These are phyloP conservation scores for Melanostigma gelatinosum DNA, from an alignment of 2,113 vertebrate genomes.

Conservation along the genomic window DNA sequence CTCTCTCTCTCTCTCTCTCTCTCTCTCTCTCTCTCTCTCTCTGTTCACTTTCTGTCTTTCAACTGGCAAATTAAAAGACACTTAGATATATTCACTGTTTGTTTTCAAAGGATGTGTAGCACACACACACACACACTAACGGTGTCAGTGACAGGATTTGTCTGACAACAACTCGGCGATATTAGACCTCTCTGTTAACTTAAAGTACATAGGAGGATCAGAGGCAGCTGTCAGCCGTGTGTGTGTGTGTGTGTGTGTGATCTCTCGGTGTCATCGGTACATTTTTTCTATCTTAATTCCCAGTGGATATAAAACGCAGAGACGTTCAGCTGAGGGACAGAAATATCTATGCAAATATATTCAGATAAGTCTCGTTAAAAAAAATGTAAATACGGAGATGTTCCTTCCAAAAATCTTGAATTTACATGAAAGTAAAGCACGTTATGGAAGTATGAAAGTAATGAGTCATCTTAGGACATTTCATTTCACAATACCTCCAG, in stretches of 20 bases:
- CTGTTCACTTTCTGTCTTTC: conserved; percentile 29
- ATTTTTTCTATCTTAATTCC: conserved; percentile 53
- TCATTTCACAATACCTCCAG: background rate
- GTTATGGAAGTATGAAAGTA: background rate
- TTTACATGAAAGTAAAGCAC: conserved; percentile 34
- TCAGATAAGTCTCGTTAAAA: conserved; percentile 40
- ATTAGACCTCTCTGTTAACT: conserved; percentile 59
- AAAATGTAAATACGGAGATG: conserved; percentile 31
- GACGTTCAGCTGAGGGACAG: conserved; percentile 33
- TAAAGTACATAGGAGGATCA: conserved; percentile 58
- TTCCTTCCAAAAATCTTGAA: conserved; percentile 7
- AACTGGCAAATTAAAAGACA: conserved; percentile 46
- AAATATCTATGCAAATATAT: conserved; percentile 68
- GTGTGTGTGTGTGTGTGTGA: conserved; percentile 22
- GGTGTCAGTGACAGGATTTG: conserved; percentile 50
- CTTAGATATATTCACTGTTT: conserved; percentile 46
- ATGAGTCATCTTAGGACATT: conserved; percentile 5
- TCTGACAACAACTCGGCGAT: conserved; percentile 56
- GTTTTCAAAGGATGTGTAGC: conserved; percentile 36
- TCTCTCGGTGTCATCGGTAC: conserved; percentile 38
- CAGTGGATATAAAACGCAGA: conserved; percentile 37
- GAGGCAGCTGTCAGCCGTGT: conserved; percentile 62
- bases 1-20: conserved; percentile 1
- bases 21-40: conserved; percentile 11
- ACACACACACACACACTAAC: conserved; percentile 35